Percentiles rank a stretch among this genome's conserved stretches.
Evolutionary conservation across 2,888 invertebrate genomes (phyloP).

Genomic region (Diplazon laetatorius): DNA sequence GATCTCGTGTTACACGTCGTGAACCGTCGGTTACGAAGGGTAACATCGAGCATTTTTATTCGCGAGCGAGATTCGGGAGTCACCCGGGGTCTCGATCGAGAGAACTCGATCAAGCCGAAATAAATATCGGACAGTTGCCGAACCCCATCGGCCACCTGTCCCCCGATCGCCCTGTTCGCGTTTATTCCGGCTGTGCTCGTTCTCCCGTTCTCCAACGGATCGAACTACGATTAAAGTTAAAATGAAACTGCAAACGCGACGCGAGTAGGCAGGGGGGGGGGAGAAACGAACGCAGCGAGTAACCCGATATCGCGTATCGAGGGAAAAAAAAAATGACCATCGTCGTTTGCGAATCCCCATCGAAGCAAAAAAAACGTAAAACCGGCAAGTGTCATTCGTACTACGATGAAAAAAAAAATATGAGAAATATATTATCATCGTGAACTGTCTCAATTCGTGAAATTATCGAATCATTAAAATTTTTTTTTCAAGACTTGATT

Average conservation of each 20-base stretch:
- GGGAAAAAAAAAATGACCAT: conserved; percentile 30
- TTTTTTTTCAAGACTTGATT: too few relatives aligned
- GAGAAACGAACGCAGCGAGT: conserved; percentile 64
- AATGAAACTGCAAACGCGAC: conserved; percentile 69
- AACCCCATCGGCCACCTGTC: conserved; percentile 67
- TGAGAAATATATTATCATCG: neutral
- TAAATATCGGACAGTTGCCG: too few relatives aligned
- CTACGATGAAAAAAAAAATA: neutral
- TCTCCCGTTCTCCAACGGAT: conserved; percentile 43
- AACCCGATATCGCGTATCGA: conserved; percentile 62
- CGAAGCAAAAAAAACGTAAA: conserved; percentile 13
- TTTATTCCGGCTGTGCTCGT: conserved; percentile 29
- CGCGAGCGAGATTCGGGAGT: conserved; percentile 17
- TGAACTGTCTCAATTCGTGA: too few relatives aligned
- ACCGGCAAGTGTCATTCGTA: neutral
- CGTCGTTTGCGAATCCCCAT: conserved; percentile 31
- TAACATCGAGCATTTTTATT: conserved; percentile 21
- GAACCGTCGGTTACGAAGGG: neutral
- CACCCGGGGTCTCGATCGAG: conserved; percentile 12
- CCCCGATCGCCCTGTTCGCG: neutral
- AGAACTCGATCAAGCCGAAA: conserved; percentile 2
- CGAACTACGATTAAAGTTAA: conserved; percentile 59
- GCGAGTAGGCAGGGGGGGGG: conserved; percentile 55
- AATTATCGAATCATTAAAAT: too few relatives aligned
- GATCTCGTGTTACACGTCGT: conserved; percentile 29